Evolutionary conservation across 2,113 vertebrate species (phyloP).

Genomic region (Puntigrus tetrazona): DNA sequence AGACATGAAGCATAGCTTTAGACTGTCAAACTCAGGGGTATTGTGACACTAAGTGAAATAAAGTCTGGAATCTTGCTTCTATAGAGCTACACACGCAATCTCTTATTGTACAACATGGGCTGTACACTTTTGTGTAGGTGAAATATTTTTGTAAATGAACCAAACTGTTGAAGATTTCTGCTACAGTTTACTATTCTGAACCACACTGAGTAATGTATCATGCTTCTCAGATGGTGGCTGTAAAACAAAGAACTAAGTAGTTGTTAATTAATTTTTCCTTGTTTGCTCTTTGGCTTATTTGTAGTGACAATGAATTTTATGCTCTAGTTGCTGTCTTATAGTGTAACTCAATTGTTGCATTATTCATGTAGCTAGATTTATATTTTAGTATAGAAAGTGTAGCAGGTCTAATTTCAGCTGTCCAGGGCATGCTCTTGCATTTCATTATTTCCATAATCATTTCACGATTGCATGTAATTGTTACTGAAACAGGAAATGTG

Average conservation of each 20-base stretch:
- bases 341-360: not conserved
- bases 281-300: conserved; percentile 10
- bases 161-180: not conserved
- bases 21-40: not conserved
- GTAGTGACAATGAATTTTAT: not conserved
- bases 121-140: not conserved
- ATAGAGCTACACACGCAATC: too few relatives aligned
- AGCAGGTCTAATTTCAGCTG: not conserved
- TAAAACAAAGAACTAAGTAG: not conserved
- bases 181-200: not conserved
- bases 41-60: not conserved
- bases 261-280: not conserved
- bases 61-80: not conserved
- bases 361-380: not conserved
- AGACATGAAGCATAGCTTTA: not conserved
- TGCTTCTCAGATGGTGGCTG: not conserved
- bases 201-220: not conserved
- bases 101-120: not conserved
- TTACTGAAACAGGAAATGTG: conserved; percentile 44
- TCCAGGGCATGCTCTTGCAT: not conserved
- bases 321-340: not conserved
- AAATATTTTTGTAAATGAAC: not conserved
- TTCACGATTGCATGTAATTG: not conserved
- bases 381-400: not conserved
- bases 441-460: not conserved